A percentile compares a stretch with the other conserved stretches of the same genome.
These are phyloP conservation scores for Trialeurodes vaporariorum DNA, from an alignment of 1,140 invertebrate genomes.

Conservation along the genomic window DNA sequence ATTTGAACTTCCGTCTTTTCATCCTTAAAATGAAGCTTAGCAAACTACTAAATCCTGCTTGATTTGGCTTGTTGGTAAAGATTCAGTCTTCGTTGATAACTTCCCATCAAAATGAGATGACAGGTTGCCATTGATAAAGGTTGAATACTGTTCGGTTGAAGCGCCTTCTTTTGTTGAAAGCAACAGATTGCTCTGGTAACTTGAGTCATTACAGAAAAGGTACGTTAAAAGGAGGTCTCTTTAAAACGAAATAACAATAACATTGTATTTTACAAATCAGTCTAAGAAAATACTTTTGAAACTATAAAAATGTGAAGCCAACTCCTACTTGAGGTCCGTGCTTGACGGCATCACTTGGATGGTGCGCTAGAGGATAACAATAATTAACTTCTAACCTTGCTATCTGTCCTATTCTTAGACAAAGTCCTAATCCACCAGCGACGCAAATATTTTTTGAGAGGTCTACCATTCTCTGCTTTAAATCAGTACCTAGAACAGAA, in stretches of 20 bases:
- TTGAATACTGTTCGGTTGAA: too few relatives aligned
- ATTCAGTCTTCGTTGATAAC: too few relatives aligned
- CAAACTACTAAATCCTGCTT: too few relatives aligned
- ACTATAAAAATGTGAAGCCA: constrained; percentile 33
- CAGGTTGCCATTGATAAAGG: too few relatives aligned
- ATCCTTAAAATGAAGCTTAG: too few relatives aligned
- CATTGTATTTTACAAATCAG: not conserved
- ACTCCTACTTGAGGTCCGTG: constrained; percentile 58
- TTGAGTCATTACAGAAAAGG: too few relatives aligned
- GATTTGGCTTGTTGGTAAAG: too few relatives aligned
- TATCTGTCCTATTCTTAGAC: constrained; percentile 57
- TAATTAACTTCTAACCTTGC: constrained; percentile 81
- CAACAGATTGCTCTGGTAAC: too few relatives aligned
- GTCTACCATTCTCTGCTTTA: constrained; percentile 32
- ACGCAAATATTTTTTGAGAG: constrained; percentile 42
- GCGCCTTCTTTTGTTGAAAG: too few relatives aligned
- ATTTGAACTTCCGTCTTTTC: too few relatives aligned
- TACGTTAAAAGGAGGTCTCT: too few relatives aligned
- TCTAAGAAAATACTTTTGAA: not conserved
- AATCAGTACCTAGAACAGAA: not conserved
- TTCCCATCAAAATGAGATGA: too few relatives aligned
- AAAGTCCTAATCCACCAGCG: constrained; percentile 60
- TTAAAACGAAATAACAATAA: not conserved
- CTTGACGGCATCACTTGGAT: constrained; percentile 42
- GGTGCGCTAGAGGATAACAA: constrained; percentile 48